These are phyloP conservation scores for Melanargia galathea DNA, from an alignment of 2,888 invertebrate species.

Conservation along the genomic window DNA sequence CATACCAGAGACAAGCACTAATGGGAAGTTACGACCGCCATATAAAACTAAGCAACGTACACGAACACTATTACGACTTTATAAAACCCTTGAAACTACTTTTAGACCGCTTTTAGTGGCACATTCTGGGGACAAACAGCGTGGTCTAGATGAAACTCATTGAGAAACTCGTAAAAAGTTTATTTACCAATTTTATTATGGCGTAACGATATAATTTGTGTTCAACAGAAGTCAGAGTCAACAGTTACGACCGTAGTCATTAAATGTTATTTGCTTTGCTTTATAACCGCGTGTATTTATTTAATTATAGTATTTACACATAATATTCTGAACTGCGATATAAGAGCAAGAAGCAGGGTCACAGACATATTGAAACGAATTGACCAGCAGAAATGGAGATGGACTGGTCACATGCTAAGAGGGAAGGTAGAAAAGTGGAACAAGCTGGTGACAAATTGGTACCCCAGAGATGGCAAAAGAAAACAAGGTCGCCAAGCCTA, in stretches of 20 bases:
- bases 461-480: no score
- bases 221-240: slow-evolving; percentile 17
- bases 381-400: no score
- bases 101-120: slow-evolving; percentile 26
- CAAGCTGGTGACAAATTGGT: no score
- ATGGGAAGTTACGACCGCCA: slow-evolving; percentile 25
- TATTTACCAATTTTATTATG: slow-evolving; percentile 20
- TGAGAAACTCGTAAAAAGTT: slow-evolving; percentile 20
- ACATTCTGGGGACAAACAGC: slow-evolving; percentile 21
- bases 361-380: no score
- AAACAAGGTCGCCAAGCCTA: no score
- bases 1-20: slow-evolving; percentile 16
- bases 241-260: background rate
- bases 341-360: no score
- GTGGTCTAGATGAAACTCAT: slow-evolving; percentile 12
- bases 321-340: no score
- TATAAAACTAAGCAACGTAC: slow-evolving; percentile 23
- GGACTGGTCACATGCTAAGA: no score
- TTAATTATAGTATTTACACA: background rate
- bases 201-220: slow-evolving; percentile 7
- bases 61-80: slow-evolving; percentile 22
- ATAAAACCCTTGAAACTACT: slow-evolving; percentile 27
- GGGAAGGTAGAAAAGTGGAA: no score
- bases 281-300: background rate
- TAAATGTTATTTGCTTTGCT: slow-evolving; percentile 7